A percentile compares a stretch with the other conserved stretches of the same genome.
Evolutionary conservation across 1,140 invertebrate genomes (phyloP).

Genomic region (Caenorhabditis tropicalis): DNA sequence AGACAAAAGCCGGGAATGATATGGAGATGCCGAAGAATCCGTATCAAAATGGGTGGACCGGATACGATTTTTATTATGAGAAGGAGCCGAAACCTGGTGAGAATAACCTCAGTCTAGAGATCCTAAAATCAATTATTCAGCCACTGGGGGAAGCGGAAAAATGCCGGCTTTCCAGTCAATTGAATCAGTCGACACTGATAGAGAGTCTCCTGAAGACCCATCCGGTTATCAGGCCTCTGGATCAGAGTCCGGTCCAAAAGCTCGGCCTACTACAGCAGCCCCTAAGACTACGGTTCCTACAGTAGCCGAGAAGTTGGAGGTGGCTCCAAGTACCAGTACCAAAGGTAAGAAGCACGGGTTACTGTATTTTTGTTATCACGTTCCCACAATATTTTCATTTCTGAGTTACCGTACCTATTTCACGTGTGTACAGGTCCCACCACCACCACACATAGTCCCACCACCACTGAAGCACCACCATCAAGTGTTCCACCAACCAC

Average conservation of each 20-base stretch:
- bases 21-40: conserved; percentile 13
- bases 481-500: background rate
- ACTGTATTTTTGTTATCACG: too few relatives aligned
- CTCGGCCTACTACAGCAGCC: background rate
- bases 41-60: background rate
- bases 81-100: background rate
- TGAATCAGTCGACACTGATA: background rate
- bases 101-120: too few relatives aligned
- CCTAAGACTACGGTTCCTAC: background rate
- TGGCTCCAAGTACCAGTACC: background rate
- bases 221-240: background rate
- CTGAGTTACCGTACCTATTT: background rate
- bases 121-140: too few relatives aligned
- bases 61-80: conserved; percentile 20
- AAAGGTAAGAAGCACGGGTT: background rate
- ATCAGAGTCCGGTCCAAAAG: background rate
- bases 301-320: background rate
- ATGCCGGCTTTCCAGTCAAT: conserved; percentile 17
- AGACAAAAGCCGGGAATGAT: background rate
- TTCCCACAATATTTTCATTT: too few relatives aligned
- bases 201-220: background rate
- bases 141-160: background rate
- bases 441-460: too few relatives aligned
- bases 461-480: background rate
- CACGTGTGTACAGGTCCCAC: background rate